Base-by-base conservation (phyloP, 2,113 vertebrate genomes). In the Fukomys damarensis region DNA sequence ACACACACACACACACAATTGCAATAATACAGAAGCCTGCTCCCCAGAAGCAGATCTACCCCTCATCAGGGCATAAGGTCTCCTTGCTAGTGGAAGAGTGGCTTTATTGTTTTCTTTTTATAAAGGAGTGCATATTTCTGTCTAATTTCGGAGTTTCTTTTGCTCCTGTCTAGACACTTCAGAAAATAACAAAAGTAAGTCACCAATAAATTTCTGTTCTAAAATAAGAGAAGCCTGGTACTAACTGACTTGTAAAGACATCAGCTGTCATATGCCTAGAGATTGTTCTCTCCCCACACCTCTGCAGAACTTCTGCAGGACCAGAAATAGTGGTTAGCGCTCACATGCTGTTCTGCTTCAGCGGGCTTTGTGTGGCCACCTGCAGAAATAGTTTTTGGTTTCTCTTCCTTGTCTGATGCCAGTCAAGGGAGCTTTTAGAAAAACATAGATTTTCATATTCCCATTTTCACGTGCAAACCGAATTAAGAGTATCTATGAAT, bases 361-460 rank as follows among this genome's bases (percentile, higher is more conserved):
- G 96, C 7, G 12, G 41, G 41, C 94, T 66, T 74, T 52, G 14
- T 93, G 76, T 30, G 61, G 94, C 94, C 97, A 97, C 97, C 96
- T 98, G 97, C 97, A 97, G 87, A 95, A 88, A 65, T 41, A 96
- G 81, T 85, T 97, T 93, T 96, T 79, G 93, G 97, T 98, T 98
- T 98, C 97, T 98, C 98, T 98, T 98, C 98, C 98, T 97, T 80
- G 72, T 98, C 96, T 97, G 28, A 49, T 94, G 80, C 66, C 41
- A n/a, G 65, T 82, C 77, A 93, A 77, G 54, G 70, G 38, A 70
- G 30, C 61, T 10, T 74, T 97, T 28, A 97, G 95, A 97, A 97
- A 97, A 98, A 98, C 94, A 97, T 56, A 92, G 76, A 95, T 96
- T 93, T 96, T 94, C 87, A 93, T 94, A 96, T 77, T 87, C 58